These are phyloP conservation scores for Coreoperca whiteheadi DNA, from an alignment of 2,113 vertebrate genomes.

Conservation along the genomic window DNA sequence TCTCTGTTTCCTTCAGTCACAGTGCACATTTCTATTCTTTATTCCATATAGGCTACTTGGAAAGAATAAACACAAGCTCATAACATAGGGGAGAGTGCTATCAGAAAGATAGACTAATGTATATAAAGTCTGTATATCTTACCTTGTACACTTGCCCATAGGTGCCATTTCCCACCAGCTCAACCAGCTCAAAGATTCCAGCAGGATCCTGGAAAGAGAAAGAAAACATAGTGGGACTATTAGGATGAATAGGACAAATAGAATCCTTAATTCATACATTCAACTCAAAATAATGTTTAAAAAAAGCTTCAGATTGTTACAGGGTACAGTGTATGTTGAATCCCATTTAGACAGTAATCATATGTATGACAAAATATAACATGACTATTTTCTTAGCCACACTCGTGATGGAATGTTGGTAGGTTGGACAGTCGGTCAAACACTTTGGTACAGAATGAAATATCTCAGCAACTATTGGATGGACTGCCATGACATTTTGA, in stretches of 20 bases:
- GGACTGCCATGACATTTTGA: neutral
- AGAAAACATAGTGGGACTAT: constrained; percentile 1
- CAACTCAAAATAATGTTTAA: neutral
- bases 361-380: neutral
- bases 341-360: neutral
- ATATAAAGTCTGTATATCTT: constrained; percentile 58
- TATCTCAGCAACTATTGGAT: neutral
- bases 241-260: neutral
- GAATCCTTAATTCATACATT: neutral
- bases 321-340: neutral
- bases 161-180: constrained; percentile 97
- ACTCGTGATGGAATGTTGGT: neutral
- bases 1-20: constrained; percentile 21
- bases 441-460: neutral
- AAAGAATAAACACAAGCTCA: constrained; percentile 13
- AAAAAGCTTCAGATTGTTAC: neutral
- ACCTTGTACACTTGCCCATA: constrained; percentile 98
- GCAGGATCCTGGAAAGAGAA: constrained; percentile 90
- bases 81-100: neutral
- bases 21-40: constrained; percentile 17
- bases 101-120: constrained; percentile 8
- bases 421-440: neutral
- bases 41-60: neutral
- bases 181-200: constrained; percentile 97
- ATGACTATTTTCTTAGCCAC: neutral